phyloP scores from a whole-genome alignment of 2,113 vertebrate species.

The Apteryx owenii region DNA sequence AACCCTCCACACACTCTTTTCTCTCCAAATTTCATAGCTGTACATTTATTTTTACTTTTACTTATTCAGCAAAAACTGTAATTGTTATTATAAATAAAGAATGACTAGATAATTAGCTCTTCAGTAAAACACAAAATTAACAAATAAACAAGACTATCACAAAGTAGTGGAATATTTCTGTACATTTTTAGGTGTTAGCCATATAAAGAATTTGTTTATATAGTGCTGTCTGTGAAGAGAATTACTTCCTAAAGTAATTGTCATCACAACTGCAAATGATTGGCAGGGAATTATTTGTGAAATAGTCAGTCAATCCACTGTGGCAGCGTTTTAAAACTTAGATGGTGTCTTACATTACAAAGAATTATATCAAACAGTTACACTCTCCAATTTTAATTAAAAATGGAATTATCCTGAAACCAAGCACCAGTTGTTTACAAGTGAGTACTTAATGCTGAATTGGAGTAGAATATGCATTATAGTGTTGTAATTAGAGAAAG shows the following conservation, averaged over 20 bases:
- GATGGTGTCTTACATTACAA: neutral
- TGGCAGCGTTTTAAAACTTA: slow-evolving; percentile 5
- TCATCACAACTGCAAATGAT: neutral
- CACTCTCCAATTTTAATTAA: slow-evolving; percentile 13
- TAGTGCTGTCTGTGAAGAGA: neutral
- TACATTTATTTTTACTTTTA: neutral
- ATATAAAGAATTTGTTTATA: neutral
- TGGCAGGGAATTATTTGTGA: slow-evolving; percentile 25
- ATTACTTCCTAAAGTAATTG: slow-evolving; percentile 3
- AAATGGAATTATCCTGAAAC: neutral
- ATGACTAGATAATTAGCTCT: neutral
- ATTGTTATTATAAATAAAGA: slow-evolving; percentile 2
- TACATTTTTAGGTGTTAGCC: neutral
- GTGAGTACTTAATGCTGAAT: neutral
- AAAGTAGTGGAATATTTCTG: neutral
- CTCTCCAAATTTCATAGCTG: neutral
- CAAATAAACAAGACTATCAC: slow-evolving; percentile 22
- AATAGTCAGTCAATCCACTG: slow-evolving; percentile 5
- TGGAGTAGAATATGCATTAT: neutral
- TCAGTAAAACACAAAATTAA: neutral
- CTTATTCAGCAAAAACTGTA: slow-evolving; percentile 22
- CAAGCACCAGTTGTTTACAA: neutral
- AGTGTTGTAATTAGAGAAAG: neutral
- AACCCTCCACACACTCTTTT: neutral
- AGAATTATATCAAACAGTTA: neutral